These are phyloP conservation scores for Drosophila novamexicana DNA, from an alignment of 1,140 invertebrate genomes.

Conservation along the genomic window DNA sequence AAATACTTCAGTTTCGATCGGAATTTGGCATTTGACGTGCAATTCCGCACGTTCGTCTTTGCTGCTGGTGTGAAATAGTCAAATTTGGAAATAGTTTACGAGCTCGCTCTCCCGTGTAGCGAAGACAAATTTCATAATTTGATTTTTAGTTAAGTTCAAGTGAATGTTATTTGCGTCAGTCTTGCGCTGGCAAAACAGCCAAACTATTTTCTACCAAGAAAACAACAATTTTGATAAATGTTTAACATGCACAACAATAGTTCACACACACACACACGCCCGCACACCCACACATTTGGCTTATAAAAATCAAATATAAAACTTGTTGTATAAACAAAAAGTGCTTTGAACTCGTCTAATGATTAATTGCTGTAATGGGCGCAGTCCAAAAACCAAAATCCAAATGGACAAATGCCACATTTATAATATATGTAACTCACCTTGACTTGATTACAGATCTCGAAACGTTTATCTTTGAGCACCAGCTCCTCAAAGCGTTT, in stretches of 20 bases:
- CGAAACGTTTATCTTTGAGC: conserved; percentile 94
- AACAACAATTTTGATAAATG: conserved; percentile 31
- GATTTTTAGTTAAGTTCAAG: conserved; percentile 40
- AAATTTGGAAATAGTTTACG: conserved; percentile 46
- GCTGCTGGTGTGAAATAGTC: conserved; percentile 34
- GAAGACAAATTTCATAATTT: conserved; percentile 49
- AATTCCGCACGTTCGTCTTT: conserved; percentile 57
- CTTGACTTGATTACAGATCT: conserved; percentile 97
- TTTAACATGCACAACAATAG: conserved; percentile 46
- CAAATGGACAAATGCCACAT: conserved; percentile 8
- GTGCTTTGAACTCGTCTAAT: conserved; percentile 65
- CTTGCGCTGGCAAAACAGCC: conserved; percentile 26
- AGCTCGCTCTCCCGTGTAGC: not conserved
- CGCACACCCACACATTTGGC: conserved; percentile 8
- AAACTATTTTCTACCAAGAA: conserved; percentile 39
- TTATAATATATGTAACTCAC: conserved; percentile 86
- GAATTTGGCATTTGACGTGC: conserved; percentile 59
- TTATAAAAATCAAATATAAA: conserved; percentile 28
- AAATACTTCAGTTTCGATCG: conserved; percentile 60
- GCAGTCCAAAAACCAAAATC: conserved; percentile 3
- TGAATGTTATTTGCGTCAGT: conserved; percentile 60
- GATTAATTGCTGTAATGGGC: conserved; percentile 57
- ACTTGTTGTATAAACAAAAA: conserved; percentile 39
- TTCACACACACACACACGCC: conserved; percentile 3
- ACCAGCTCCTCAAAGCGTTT: conserved; percentile 96